These are phyloP conservation scores for Neomicropteryx cornuta DNA, from an alignment of 1,140 invertebrate species.

Conservation along the genomic window DNA sequence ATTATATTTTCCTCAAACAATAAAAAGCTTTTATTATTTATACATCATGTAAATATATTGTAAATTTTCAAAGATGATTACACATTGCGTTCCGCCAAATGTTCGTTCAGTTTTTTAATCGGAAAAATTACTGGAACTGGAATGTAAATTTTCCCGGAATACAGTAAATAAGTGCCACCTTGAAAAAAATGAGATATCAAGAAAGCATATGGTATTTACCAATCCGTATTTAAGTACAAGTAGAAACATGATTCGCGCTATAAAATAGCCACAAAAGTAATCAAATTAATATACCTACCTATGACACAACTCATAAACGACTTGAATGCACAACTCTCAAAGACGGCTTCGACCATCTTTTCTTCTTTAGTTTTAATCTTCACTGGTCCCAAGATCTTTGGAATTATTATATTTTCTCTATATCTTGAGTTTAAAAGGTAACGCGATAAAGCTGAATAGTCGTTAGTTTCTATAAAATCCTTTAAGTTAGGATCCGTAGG, in stretches of 20 bases:
- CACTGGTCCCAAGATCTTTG: constrained; percentile 59
- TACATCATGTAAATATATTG: no score
- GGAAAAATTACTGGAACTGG: not conserved
- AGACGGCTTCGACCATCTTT: constrained; percentile 70
- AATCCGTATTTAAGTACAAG: not conserved
- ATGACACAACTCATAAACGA: constrained; percentile 79
- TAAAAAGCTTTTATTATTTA: no score
- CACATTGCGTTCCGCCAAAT: no score
- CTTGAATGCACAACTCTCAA: constrained; percentile 92
- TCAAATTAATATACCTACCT: constrained; percentile 47
- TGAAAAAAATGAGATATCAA: no score
- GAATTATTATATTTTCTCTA: constrained; percentile 74
- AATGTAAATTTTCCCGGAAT: not conserved
- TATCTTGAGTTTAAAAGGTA: constrained; percentile 53
- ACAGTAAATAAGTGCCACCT: no score
- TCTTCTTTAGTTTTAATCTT: constrained; percentile 78
- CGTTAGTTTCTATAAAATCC: constrained; percentile 35
- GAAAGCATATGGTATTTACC: no score
- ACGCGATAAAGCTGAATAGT: constrained; percentile 47
- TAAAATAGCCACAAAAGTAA: not conserved
- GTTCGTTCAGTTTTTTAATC: no score
- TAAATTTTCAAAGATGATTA: no score
- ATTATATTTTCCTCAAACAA: not conserved
- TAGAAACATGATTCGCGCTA: not conserved
- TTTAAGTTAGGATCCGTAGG: constrained; percentile 27